phyloP scores from a whole-genome alignment of 2,888 invertebrate genomes.

The Lampropteryx suffumata region DNA sequence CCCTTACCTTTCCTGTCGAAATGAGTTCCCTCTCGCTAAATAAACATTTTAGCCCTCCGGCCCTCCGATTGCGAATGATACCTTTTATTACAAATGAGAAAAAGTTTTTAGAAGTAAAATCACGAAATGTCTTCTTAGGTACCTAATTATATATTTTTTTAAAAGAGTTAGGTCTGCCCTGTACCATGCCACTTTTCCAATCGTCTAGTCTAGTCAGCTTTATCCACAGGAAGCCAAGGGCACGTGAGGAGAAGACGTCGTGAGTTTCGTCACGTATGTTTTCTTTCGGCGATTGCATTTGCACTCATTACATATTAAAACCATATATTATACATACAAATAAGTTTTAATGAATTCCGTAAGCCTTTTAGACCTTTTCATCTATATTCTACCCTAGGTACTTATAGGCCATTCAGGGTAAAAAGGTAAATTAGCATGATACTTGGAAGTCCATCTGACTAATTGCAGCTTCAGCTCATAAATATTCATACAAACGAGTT shows the following conservation, averaged over 20 bases:
- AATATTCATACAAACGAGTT: conserved; percentile 40
- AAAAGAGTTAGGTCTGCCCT: not conserved
- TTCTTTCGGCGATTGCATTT: too few species aligned
- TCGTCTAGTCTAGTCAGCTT: too few species aligned
- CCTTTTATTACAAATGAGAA: conserved; percentile 19
- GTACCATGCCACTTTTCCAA: too few species aligned
- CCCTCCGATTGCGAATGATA: conserved; percentile 15
- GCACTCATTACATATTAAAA: too few species aligned
- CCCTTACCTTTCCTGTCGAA: conserved; percentile 25
- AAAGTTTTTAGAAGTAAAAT: conserved; percentile 13
- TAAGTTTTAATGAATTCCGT: too few species aligned
- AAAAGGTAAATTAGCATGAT: conserved; percentile 42
- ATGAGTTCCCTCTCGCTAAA: conserved; percentile 27
- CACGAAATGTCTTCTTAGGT: not conserved
- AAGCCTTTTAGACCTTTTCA: too few species aligned
- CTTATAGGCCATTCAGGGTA: conserved; percentile 24
- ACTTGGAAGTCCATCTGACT: conserved; percentile 44
- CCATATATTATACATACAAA: too few species aligned
- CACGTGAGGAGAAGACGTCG: too few species aligned
- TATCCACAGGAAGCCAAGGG: too few species aligned
- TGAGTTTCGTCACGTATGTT: too few species aligned
- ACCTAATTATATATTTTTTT: not conserved
- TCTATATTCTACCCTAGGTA: too few species aligned
- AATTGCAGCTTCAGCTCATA: conserved; percentile 43
- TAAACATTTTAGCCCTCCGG: conserved; percentile 26